Conservation (phyloP, 2,888 invertebrate genomes). For the Apotomis betuletana region DNA sequence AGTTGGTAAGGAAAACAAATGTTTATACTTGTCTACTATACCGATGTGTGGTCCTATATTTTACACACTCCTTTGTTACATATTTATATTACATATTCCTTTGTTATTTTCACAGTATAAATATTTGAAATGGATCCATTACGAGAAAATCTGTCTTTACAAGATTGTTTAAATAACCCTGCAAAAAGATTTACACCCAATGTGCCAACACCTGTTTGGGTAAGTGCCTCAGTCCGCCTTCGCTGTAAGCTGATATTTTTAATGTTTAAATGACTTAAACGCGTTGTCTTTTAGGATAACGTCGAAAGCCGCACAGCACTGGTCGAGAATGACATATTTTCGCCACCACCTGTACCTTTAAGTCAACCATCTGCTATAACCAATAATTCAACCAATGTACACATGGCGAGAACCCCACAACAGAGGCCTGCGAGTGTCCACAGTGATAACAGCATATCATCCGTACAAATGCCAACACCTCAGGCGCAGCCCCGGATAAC, state of each 20-base stretch:
- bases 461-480: conserved; percentile 42
- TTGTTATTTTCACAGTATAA: neutral
- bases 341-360: conserved; percentile 23
- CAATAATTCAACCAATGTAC: conserved; percentile 18
- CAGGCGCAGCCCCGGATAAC: conserved; percentile 54
- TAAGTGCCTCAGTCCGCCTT: conserved; percentile 10
- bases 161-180: conserved; percentile 42
- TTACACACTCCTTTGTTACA: neutral
- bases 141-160: conserved; percentile 22
- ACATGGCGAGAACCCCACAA: conserved; percentile 39
- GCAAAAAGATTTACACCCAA: conserved; percentile 47
- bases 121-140: conserved; percentile 17
- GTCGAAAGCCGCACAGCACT: conserved; percentile 27
- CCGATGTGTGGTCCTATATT: neutral
- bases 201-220: conserved; percentile 57
- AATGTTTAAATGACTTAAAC: neutral
- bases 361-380: conserved; percentile 35
- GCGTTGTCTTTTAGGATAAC: conserved; percentile 24
- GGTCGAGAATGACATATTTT: conserved; percentile 34
- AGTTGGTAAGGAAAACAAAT: neutral
- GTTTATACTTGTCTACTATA: neutral
- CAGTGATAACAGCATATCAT: conserved; percentile 37
- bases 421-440: conserved; percentile 39
- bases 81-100: neutral
- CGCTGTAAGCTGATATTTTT: neutral